Evolutionary conservation across 2,113 vertebrate species (phyloP), one percentile per base, ranked within the genome.

Genomic region (Egretta garzetta): DNA sequence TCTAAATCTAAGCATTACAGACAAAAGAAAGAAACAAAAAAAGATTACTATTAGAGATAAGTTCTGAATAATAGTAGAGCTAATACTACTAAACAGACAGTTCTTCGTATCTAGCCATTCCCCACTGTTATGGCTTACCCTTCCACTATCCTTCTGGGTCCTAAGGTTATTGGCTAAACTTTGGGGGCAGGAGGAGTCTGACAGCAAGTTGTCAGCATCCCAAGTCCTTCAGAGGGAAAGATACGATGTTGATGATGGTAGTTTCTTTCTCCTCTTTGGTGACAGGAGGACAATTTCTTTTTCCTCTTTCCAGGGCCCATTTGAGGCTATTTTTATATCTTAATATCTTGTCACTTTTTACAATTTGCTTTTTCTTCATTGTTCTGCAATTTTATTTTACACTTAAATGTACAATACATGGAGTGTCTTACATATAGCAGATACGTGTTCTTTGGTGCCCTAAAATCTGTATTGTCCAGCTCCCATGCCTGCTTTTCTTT

Each of bases 341-440:
- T 79, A 73, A 23, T 45, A 26, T 32, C 12, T 37, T 14, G 26
- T 0, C 2, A 60, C 4, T 23, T 67, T 70, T 80, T 64, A 53
- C 4, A 47, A 7, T 72, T 83, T 52, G 5, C 1, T 64, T 75
- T 52, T 86, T 56, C 14, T 72, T 64, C 26, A 27, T 72, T 55
- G 20, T 13, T 86, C 43, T 86, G 26, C 20, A 37, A 47, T 45
- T 88, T 15, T 14, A 16, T 6, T 50, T 80, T 33, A 16, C 16
- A 26, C 6, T 62, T 55, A 28, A 88, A 72, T 1, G 1, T 19
- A 32, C 1, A 5, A 6, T 1, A 4, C 35, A 18, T 9, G 4
- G 27, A 14, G 14, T 26, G 3, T 45, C n/a, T 67, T 53, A 35
- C 4, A 18, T 33, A 27, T 19, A 62, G 21, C 0, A 1, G 18